Percentiles rank a stretch among this genome's conserved stretches.
Conservation (phyloP, 2,797 vertebrate species). For the Rhinatrema bivittatum region DNA sequence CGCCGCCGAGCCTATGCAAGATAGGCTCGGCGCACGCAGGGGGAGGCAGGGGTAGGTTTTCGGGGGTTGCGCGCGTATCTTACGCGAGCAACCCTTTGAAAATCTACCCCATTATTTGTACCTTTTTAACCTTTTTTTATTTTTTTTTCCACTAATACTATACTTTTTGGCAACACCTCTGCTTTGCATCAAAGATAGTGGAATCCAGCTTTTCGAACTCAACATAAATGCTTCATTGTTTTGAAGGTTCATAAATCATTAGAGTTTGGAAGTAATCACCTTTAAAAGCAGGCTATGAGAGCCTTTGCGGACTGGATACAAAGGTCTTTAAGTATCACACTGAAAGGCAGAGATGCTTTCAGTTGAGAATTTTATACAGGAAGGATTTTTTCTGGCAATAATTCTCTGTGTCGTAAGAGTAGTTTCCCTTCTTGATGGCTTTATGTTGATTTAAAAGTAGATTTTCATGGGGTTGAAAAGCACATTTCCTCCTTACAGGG, state of each 20-base stretch:
- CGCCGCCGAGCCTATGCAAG: no score
- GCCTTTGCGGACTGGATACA: slow-evolving; percentile 11
- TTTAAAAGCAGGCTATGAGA: not conserved
- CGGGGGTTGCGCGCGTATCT: no score
- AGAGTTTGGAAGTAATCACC: not conserved
- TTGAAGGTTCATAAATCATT: slow-evolving; percentile 3
- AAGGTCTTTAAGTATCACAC: slow-evolving; percentile 13
- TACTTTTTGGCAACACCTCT: not conserved
- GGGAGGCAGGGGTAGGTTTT: no score
- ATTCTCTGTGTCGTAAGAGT: slow-evolving; percentile 20
- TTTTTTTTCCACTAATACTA: no score
- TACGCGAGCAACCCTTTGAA: no score
- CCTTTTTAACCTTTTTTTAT: no score
- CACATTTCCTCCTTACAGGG: slow-evolving; percentile 12
- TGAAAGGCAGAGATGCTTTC: slow-evolving; percentile 15
- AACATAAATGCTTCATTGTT: slow-evolving; percentile 11
- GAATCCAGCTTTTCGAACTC: not conserved
- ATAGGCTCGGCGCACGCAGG: no score
- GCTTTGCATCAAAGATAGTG: slow-evolving; percentile 8
- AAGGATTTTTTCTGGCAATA: slow-evolving; percentile 14
- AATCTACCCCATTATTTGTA: no score
- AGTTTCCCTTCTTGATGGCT: slow-evolving; percentile 22
- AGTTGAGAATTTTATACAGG: slow-evolving; percentile 3
- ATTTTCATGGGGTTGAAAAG: slow-evolving; percentile 25
- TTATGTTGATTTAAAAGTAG: slow-evolving; percentile 33